Percentiles rank a stretch among this genome's conserved stretches.
Evolutionary conservation across 2,888 invertebrate genomes (phyloP).

Genomic region (Pachliopta kotzebuea): DNA sequence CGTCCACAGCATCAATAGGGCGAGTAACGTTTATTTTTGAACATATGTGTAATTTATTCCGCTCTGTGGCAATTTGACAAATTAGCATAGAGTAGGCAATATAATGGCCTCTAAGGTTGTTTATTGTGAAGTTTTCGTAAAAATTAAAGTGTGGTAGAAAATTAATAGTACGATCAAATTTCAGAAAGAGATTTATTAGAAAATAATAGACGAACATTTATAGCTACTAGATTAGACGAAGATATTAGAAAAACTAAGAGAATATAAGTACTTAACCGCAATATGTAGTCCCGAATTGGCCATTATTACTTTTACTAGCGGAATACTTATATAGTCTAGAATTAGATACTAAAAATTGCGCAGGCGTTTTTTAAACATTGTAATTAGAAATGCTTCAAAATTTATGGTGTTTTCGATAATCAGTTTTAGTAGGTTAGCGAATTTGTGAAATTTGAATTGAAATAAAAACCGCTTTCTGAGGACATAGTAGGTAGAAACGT

Average conservation of each 20-base stretch:
- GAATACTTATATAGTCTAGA: constrained; percentile 60
- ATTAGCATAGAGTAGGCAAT: constrained; percentile 68
- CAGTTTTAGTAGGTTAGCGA: constrained; percentile 37
- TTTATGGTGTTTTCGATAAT: constrained; percentile 37
- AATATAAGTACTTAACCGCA: constrained; percentile 48
- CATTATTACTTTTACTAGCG: constrained; percentile 57
- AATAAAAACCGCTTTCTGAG: constrained; percentile 31
- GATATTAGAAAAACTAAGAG: constrained; percentile 53
- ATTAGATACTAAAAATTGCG: constrained; percentile 52
- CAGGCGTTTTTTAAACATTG: constrained; percentile 58
- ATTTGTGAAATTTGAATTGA: constrained; percentile 33
- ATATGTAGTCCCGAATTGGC: constrained; percentile 63
- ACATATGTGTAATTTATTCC: constrained; percentile 64
- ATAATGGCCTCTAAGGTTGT: constrained; percentile 49
- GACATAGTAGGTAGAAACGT: constrained; percentile 48
- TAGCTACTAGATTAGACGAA: constrained; percentile 66
- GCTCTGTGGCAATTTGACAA: constrained; percentile 53
- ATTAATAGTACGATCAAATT: constrained; percentile 52
- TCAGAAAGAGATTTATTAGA: constrained; percentile 54
- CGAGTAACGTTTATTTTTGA: constrained; percentile 75
- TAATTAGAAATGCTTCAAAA: constrained; percentile 66
- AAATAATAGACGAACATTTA: constrained; percentile 50
- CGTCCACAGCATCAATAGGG: constrained; percentile 69
- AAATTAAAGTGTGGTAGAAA: constrained; percentile 64
- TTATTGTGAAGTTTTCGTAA: constrained; percentile 47